Evolutionary conservation across 2,797 vertebrate genomes (phyloP), one percentile per base, ranked within the genome.

Genomic region (Zalophus californianus): DNA sequence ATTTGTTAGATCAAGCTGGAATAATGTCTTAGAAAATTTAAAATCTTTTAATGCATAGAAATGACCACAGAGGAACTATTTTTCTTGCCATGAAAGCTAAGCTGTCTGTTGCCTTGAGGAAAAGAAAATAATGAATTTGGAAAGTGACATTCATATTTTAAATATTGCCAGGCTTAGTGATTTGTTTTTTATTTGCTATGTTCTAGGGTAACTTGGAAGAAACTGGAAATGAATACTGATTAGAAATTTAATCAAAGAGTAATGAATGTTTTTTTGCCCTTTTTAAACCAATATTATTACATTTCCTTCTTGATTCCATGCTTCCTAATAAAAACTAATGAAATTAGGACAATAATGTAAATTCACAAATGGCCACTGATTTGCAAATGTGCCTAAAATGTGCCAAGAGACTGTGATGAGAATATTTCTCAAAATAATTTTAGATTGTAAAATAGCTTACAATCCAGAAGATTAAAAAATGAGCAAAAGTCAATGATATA

Each of bases 181-280:
- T 84, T 97, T 98, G 97, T 96, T 97, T 97, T 77, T 72, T 80
- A 96, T 98, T 98, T 98, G 52, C 44, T 77, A 4, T 96, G 52
- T 97, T 98, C 54, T 50, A 97, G 82, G 97, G 70, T 96, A 98
- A 97, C 82, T 98, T 97, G 87, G 79, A 62, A 98, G 95, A 96
- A 98, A 98, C 72, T 93, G 82, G 52, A 97, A 98, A 97, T 96
- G 88, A 98, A 98, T 98, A 91, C 44, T 97, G 97, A 98, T 98
- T 97, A 96, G 86, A 77, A 52, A 35, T 68, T 78, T 52, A 97
- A 98, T 96, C 86, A 98, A 96, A 97, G 78, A 87, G 83, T 97
- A 64, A 97, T 95, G 44, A 95, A 48, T 94, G 48, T 1, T 92
- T 64, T 68, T 95, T 20, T 84, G 75, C 85, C 72, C 27, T 44